Evolutionary conservation across 2,113 vertebrate species (phyloP).

Genomic region (Leptobrachium leishanense): DNA sequence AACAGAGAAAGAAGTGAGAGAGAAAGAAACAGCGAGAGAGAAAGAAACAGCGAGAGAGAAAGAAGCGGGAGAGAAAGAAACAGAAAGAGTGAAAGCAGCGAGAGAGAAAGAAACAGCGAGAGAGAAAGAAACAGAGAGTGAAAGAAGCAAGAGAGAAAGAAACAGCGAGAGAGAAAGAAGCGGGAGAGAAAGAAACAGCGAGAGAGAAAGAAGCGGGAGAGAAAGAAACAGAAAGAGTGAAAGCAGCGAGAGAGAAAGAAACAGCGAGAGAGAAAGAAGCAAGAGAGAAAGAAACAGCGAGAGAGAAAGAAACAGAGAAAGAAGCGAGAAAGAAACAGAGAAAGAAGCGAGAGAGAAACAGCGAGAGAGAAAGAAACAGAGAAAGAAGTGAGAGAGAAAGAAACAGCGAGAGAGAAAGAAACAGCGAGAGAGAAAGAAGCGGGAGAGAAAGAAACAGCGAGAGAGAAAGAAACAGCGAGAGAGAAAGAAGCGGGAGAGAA

Average conservation of each 20-base stretch:
- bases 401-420: not conserved
- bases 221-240: not conserved
- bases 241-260: not conserved
- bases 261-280: not conserved
- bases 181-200: constrained; percentile 51
- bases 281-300: not conserved
- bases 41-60: not conserved
- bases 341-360: too few relatives aligned
- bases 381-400: not conserved
- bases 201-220: constrained; percentile 11
- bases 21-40: not conserved
- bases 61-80: too few relatives aligned
- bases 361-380: not conserved
- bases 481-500: not conserved
- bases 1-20: not conserved
- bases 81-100: too few relatives aligned
- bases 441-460: not conserved
- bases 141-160: not conserved
- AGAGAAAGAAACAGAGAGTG: too few relatives aligned
- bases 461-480: not conserved
- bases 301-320: not conserved
- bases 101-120: not conserved
- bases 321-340: too few relatives aligned
- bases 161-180: constrained; percentile 17
- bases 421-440: not conserved